Evolutionary conservation across 2,888 invertebrate species (phyloP), one percentile per base, ranked within the genome.

Genomic region (Hypolimnas misippus): DNA sequence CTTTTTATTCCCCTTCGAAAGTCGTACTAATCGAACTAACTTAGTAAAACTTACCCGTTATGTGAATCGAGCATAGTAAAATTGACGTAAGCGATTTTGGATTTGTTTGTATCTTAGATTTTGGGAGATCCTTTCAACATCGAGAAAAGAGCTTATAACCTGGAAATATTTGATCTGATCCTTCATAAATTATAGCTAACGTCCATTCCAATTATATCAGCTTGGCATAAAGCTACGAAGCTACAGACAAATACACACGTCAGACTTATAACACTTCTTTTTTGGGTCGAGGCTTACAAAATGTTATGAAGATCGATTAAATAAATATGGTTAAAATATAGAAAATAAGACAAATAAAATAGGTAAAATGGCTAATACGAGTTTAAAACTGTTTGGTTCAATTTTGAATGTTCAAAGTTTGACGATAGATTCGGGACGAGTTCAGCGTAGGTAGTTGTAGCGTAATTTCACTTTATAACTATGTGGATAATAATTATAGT

Each of bases 351-450:
- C 64, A 70, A 74, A 65, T 25, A 49, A 25, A 57, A 64, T 70
- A 73, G 72, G 71, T 76, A 73, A 75, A 77, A 78, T 73, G 75
- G 76, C 76, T 76, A 77, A 79, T 78, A 80, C 76, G 73, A 82
- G 80, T 78, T 79, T 69, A 69, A 67, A 81, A 80, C 78, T 77
- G 76, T 77, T 81, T 78, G 74, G 70, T 59, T 65, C 68, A 67
- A 78, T 71, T 76, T 70, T 68, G 74, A 81, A 79, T 81, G 77
- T 78, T 76, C 68, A 65, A 80, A 86, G 81, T 86, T 86, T 75
- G 75, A 73, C 77, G 75, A 79, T 79, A 77, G 77, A 82, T 80
- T 80, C 68, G 71, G 73, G 72, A 77, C 71, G 68, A 79, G 74
- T 75, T 78, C 56, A 70, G 64, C 60, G 66, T 67, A 70, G 72